Percentiles rank a stretch among this genome's conserved stretches.
These are phyloP conservation scores for Lepisosteus osseus DNA, from an alignment of 2,113 vertebrate genomes.

Conservation along the genomic window DNA sequence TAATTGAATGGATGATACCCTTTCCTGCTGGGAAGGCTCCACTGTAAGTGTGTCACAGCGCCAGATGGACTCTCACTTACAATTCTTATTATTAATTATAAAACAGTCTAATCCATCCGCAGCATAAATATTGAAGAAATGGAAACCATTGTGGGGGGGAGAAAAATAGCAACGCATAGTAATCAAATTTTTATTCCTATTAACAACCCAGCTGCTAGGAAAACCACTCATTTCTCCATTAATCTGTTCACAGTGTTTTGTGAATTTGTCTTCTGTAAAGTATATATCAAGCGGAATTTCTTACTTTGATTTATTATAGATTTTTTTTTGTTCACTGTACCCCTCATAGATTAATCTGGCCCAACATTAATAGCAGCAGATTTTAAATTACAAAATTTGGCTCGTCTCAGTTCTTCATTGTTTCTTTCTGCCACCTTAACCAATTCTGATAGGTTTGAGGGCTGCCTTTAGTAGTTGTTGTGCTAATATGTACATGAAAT, in stretches of 20 bases:
- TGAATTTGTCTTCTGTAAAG: constrained; percentile 29
- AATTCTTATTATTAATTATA: constrained; percentile 57
- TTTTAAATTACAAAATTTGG: constrained; percentile 36
- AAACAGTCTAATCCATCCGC: constrained; percentile 64
- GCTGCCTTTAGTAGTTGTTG: constrained; percentile 53
- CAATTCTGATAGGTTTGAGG: constrained; percentile 54
- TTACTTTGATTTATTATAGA: constrained; percentile 46
- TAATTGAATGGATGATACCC: constrained; percentile 32
- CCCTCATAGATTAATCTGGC: constrained; percentile 39
- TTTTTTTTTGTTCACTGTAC: constrained; percentile 14
- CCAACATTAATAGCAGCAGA: constrained; percentile 40
- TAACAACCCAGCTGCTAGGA: constrained; percentile 44
- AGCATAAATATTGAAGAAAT: constrained; percentile 59
- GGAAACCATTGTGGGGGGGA: constrained; percentile 57
- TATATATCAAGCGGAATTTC: constrained; percentile 39
- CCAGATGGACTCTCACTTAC: constrained; percentile 59
- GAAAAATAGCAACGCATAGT: constrained; percentile 57
- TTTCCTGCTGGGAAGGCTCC: constrained; percentile 47
- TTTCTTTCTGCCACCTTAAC: constrained; percentile 51
- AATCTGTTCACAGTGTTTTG: constrained; percentile 10
- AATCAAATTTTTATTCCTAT: constrained; percentile 50
- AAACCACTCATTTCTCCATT: constrained; percentile 43
- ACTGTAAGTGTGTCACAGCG: constrained; percentile 63
- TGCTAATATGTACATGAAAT: constrained; percentile 60
- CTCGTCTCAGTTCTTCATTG: background rate